These are phyloP conservation scores for Cheilosia pagana DNA, from an alignment of 2,888 invertebrate species.

Conservation along the genomic window DNA sequence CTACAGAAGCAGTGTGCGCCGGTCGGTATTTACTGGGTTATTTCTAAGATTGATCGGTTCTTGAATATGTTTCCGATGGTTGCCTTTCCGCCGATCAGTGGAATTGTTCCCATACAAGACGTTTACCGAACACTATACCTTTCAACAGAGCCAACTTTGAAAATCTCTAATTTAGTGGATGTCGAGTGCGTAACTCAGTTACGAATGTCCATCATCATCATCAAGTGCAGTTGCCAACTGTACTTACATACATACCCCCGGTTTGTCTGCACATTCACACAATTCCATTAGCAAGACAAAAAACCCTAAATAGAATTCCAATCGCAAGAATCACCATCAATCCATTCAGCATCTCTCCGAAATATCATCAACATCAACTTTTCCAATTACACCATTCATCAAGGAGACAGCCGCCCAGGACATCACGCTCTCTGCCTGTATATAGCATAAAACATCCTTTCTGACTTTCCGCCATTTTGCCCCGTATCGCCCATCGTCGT, in stretches of 20 bases:
- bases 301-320: conserved; percentile 20
- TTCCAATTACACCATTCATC: conserved; percentile 74
- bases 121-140: no score
- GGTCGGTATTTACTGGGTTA: no score
- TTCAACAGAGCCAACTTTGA: no score
- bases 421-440: conserved; percentile 42
- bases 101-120: no score
- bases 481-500: neutral
- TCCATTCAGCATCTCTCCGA: conserved; percentile 56
- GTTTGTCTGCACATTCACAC: neutral
- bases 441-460: conserved; percentile 32
- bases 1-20: no score
- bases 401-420: conserved; percentile 65
- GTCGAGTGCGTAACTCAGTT: no score
- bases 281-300: neutral
- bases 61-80: no score
- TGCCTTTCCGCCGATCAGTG: no score
- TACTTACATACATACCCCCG: neutral
- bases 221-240: neutral
- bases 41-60: no score
- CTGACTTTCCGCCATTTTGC: conserved; percentile 55
- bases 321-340: conserved; percentile 48
- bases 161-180: no score
- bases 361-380: conserved; percentile 70
- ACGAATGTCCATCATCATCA: no score